A percentile compares a stretch with the other conserved stretches of the same genome.
Conservation (phyloP, 1,140 invertebrate genomes). For the Drosophila simulans region DNA sequence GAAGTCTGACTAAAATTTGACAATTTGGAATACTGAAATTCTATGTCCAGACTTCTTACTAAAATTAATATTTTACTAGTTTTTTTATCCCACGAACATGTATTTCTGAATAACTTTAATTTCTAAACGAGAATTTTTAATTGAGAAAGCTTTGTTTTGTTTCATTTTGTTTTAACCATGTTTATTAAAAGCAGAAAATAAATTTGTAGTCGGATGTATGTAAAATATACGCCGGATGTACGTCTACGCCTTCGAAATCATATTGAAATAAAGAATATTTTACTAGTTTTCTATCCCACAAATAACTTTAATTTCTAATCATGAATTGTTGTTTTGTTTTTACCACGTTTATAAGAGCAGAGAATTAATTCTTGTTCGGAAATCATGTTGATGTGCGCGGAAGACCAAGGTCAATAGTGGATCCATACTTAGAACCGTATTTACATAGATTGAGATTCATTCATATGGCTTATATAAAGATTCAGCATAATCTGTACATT, state of each 20-base stretch:
- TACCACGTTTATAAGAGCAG: neutral
- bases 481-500: slow-evolving; percentile 10
- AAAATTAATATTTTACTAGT: neutral
- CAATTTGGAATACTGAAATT: too few species aligned
- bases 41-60: neutral
- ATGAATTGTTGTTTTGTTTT: neutral
- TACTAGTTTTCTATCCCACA: too few species aligned
- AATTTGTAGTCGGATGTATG: neutral
- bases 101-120: too few species aligned
- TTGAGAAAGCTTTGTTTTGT: neutral
- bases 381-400: neutral
- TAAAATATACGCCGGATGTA: too few species aligned
- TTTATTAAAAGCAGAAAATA: neutral
- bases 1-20: neutral
- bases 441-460: slow-evolving; percentile 8
- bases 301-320: too few species aligned
- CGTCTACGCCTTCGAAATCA: neutral
- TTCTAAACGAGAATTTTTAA: too few species aligned
- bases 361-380: neutral
- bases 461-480: slow-evolving; percentile 5
- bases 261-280: neutral
- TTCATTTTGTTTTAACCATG: too few species aligned
- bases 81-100: too few species aligned
- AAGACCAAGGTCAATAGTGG: slow-evolving; percentile 28
- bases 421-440: slow-evolving; percentile 6